These are phyloP conservation scores for Hydractinia symbiolongicarpus DNA, from an alignment of 30 jellyfish, hydroid and myxozoan genomes.

Conservation along the genomic window DNA sequence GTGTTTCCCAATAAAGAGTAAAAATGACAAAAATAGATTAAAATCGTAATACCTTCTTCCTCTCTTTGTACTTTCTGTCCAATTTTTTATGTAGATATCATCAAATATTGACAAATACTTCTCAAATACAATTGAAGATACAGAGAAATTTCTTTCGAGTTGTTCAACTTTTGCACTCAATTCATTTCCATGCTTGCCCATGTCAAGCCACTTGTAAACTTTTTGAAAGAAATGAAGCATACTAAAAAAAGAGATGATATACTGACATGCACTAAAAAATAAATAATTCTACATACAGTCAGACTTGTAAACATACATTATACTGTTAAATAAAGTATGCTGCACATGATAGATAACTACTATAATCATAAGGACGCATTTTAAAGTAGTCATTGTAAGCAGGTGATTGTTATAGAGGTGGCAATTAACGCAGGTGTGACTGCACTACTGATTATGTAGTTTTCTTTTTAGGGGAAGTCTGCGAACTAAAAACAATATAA, in stretches of 20 bases:
- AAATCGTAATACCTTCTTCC: constrained; percentile 14
- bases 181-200: constrained; percentile 50
- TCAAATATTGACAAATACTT: constrained; percentile 53
- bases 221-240: constrained; percentile 79
- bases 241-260: constrained; percentile 33
- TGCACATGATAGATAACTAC: too few species aligned
- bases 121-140: constrained; percentile 68
- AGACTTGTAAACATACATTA: too few species aligned
- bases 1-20: too few species aligned
- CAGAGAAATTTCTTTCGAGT: constrained; percentile 81
- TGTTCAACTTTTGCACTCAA: constrained; percentile 59
- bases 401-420: too few species aligned
- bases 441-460: too few species aligned
- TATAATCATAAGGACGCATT: too few species aligned
- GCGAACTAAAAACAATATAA: too few species aligned
- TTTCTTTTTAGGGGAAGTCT: too few species aligned
- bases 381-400: too few species aligned
- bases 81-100: constrained; percentile 38
- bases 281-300: not conserved
- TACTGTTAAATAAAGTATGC: too few species aligned
- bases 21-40: too few species aligned
- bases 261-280: not conserved
- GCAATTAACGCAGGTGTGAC: not conserved
- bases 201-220: constrained; percentile 77
- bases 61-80: constrained; percentile 23